These are phyloP conservation scores for Bimastos eiseni DNA, from an alignment of 2,888 invertebrate species.

Conservation along the genomic window DNA sequence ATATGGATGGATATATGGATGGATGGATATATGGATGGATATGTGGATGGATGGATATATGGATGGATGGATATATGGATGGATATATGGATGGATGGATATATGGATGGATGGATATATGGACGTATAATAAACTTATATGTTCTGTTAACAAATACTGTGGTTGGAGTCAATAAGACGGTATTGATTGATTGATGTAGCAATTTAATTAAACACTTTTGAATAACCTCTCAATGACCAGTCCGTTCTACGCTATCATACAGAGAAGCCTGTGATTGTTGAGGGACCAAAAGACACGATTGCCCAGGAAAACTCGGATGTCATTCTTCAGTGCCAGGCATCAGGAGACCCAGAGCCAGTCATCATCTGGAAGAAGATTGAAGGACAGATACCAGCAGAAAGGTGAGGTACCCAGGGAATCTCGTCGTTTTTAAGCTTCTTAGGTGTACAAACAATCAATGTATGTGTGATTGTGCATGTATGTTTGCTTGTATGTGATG, in stretches of 20 bases:
- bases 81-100: neutral
- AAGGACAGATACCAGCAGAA: conserved; percentile 46
- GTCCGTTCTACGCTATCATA: neutral
- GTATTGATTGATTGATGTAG: neutral
- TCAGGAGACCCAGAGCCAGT: conserved; percentile 44
- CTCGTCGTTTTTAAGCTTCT: neutral
- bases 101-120: neutral
- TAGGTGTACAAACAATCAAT: neutral
- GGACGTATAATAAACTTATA: neutral
- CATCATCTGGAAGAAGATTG: conserved; percentile 46
- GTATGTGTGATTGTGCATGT: neutral
- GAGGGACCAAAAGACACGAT: conserved; percentile 41
- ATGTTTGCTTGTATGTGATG: neutral
- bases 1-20: neutral
- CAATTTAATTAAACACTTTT: neutral
- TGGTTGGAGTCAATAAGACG: no score
- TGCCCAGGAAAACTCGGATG: conserved; percentile 40
- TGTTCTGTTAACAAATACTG: no score
- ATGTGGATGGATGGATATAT: neutral
- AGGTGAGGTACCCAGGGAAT: conserved; percentile 49
- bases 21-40: neutral
- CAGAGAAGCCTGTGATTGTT: conserved; percentile 69
- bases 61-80: neutral
- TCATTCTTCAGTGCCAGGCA: conserved; percentile 44
- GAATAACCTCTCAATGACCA: neutral